Evolutionary conservation across 1,140 invertebrate genomes (phyloP).

Genomic region (Microplitis mediator): DNA sequence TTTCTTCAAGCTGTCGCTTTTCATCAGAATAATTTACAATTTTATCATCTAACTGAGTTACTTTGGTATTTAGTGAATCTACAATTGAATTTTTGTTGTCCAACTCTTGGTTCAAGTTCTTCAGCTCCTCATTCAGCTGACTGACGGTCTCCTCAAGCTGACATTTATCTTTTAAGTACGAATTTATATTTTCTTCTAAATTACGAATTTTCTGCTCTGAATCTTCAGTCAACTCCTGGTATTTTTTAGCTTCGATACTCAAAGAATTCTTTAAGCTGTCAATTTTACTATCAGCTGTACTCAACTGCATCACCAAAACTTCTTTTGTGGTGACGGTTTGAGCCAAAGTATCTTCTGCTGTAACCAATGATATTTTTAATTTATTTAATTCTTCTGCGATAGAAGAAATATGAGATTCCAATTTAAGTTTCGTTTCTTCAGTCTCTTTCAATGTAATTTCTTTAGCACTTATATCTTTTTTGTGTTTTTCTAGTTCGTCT

Average conservation of each 20-base stretch:
- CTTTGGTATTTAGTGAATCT: neutral
- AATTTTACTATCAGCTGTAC: neutral
- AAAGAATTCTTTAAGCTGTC: neutral
- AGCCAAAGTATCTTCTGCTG: slow-evolving; percentile 26
- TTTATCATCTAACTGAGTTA: neutral
- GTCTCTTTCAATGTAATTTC: slow-evolving; percentile 18
- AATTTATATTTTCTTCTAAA: neutral
- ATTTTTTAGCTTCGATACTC: neutral
- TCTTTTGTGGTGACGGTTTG: slow-evolving; percentile 9
- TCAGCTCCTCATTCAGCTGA: neutral
- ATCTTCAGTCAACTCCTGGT: neutral
- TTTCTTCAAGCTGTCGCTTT: slow-evolving; percentile 11
- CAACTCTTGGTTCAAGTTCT: neutral
- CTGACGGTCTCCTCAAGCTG: neutral
- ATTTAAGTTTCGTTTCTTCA: neutral
- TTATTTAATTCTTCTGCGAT: slow-evolving; percentile 32
- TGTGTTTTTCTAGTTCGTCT: slow-evolving; percentile 28
- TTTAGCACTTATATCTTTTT: slow-evolving; percentile 6
- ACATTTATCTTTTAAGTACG: neutral
- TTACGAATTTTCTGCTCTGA: neutral
- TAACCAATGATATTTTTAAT: slow-evolving; percentile 30
- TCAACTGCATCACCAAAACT: slow-evolving; percentile 4
- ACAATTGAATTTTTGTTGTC: neutral
- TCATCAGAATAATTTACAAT: neutral
- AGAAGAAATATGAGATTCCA: slow-evolving; percentile 32